Evolutionary conservation across 2,888 invertebrate genomes (phyloP), one percentile per base, ranked within the genome.

Genomic region (Microctonus aethiopoides): DNA sequence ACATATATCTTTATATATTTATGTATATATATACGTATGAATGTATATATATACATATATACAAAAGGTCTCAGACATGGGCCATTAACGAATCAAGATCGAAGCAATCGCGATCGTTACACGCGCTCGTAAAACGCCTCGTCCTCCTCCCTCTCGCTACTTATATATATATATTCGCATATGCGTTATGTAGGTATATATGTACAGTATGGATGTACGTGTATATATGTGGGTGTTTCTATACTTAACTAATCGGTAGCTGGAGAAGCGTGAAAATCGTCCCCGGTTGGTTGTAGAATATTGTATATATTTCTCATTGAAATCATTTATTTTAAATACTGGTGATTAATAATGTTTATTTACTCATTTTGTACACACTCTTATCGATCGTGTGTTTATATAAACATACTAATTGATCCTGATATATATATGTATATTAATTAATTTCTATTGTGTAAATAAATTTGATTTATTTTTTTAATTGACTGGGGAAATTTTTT

Each of bases 61-160:
- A 59, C n/a, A 65, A 61, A 20, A 56, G 29, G 36, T 65, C 52
- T 72, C 69, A 70, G 73, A 73, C 73, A 75, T 73, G 75, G 73
- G 68, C 67, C 72, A 73, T 75, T 75, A 75, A 75, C 75, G 75
- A 75, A 75, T 73, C 75, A 73, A 73, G 71, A 71, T 71, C 67
- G 54, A 29, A 56, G 70, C 67, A 62, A 68, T 68, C 71, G 72
- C 72, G 68, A 75, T 72, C 75, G 72, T 72, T 72, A 72, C 75
- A 64, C 71, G 68, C 51, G 59, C 72, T 73, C 72, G 71, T 75
- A 71, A 73, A 72, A 67, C 46, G 46, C 46, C 46, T 59, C 71
- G 68, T 72, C 72, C 72, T 68, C 72, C 73, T 70, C n/a, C n/a
- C n/a, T n/a, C n/a, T n/a, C 67, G 67, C 72, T 61, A 67, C 39